phyloP scores from a whole-genome alignment of 2,113 vertebrate genomes.

The Macquaria australasica region DNA sequence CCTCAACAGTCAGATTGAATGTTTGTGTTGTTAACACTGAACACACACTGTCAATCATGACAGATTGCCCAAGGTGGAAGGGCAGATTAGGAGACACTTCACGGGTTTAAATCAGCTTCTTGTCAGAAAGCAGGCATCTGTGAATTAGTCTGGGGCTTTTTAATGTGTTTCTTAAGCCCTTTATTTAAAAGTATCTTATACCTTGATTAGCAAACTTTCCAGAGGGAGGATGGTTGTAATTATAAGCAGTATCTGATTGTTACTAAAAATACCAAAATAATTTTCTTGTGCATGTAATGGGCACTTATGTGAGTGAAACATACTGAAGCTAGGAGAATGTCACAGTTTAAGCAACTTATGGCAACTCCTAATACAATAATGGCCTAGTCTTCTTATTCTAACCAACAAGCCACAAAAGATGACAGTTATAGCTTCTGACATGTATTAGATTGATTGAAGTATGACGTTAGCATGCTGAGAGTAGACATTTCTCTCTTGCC shows the following conservation, averaged over 20 bases:
- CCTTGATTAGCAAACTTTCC: slow-evolving; percentile 61
- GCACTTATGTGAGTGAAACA: not conserved
- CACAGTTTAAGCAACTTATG: not conserved
- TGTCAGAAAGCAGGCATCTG: slow-evolving; percentile 62
- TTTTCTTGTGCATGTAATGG: not conserved
- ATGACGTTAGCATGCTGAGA: slow-evolving; percentile 48
- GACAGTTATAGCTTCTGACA: slow-evolving; percentile 29
- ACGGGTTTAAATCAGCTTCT: slow-evolving; percentile 68
- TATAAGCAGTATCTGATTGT: slow-evolving; percentile 47
- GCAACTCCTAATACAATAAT: not conserved
- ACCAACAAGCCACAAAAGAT: slow-evolving; percentile 3
- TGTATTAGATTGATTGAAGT: slow-evolving; percentile 59
- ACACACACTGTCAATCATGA: slow-evolving; percentile 78
- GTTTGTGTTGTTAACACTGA: slow-evolving; percentile 78
- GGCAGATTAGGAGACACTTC: slow-evolving; percentile 79
- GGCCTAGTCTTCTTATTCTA: not conserved
- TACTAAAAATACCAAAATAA: slow-evolving; percentile 32
- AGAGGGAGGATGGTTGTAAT: slow-evolving; percentile 45
- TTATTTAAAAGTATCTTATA: slow-evolving; percentile 57
- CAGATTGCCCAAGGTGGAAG: slow-evolving; percentile 73
- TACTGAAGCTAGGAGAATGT: not conserved
- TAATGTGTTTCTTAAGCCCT: slow-evolving; percentile 57
- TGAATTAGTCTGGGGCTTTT: slow-evolving; percentile 65
- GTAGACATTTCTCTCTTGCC: slow-evolving; percentile 45
- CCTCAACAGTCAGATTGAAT: slow-evolving; percentile 71